Evolutionary conservation across 2,113 vertebrate species (phyloP), one percentile per base, ranked within the genome.

Genomic region (Electrona antarctica): DNA sequence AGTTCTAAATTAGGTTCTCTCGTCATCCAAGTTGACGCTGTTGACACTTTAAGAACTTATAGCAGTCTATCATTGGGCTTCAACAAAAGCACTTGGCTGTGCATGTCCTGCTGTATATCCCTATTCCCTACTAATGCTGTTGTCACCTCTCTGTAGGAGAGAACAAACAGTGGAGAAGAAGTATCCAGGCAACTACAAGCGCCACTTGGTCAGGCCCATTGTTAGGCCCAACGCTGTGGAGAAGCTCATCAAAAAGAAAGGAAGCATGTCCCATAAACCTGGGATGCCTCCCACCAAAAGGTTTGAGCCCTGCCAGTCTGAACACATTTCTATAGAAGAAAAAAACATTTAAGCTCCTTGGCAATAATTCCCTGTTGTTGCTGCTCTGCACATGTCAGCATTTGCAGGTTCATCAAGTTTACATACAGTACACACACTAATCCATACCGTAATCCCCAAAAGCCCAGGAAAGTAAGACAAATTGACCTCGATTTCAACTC

Each of bases 131-230:
- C 7, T 41, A 57, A 67, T 61, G 76, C 28, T 72, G 48, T 21
- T 14, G 4, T 48, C 5, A 10, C 50, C 70, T 58, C 54, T 45
- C 33, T 80, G 68, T 82, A 99, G 98, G 85, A 95, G 98, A 80
- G 98, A 99, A 64, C 97, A 98, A 86, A 96, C 95, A 0, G 97
- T 99, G 85, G 98, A 99, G 85, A 99, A 98, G 85, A 98, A 98
- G 79, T 98, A 98, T 50, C 98, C 98, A 0, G 97, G 98, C 3
- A 95, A 94, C 59, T 98, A 98, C 85, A 99, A 99, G 80, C 94
- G 98, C 3, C 96, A 98, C 81, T 94, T 96, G 69, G 95, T 98
- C 60, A 93, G 97, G 69, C 97, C 97, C 63, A 97, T 99, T 41
- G 96, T 99, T 80, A 93, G 97, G 78, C 91, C 98, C 76, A 98